These are phyloP conservation scores for Sylvia borin DNA, from an alignment of 2,797 vertebrate genomes.

Conservation along the genomic window DNA sequence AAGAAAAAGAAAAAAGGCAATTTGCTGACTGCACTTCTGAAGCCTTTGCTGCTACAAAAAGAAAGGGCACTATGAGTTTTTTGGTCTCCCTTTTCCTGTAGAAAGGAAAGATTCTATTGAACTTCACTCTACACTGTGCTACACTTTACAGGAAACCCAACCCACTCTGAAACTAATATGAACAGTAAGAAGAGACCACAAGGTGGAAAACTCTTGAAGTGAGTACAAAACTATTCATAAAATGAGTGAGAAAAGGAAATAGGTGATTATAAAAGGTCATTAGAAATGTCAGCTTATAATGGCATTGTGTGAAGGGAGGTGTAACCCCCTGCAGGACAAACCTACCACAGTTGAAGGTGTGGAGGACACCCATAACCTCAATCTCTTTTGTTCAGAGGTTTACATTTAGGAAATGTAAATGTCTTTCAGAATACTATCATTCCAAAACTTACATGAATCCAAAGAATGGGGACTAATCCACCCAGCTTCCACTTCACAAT, in stretches of 20 bases:
- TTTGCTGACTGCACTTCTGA: neutral
- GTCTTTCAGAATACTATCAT: constrained; percentile 10
- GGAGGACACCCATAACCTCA: constrained; percentile 36
- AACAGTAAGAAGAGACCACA: constrained; percentile 55
- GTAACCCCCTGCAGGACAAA: constrained; percentile 57
- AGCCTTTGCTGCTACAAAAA: neutral
- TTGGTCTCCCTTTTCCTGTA: constrained; percentile 39
- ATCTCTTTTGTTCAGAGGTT: constrained; percentile 23
- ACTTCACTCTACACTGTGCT: constrained; percentile 50
- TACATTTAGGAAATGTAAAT: constrained; percentile 47
- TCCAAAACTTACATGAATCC: neutral
- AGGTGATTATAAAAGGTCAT: constrained; percentile 66
- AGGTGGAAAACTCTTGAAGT: constrained; percentile 42
- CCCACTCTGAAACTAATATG: constrained; percentile 50
- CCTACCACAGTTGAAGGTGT: constrained; percentile 22
- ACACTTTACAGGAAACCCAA: constrained; percentile 57
- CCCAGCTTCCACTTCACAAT: neutral
- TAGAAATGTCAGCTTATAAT: constrained; percentile 69
- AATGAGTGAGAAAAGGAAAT: constrained; percentile 62
- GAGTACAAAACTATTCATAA: constrained; percentile 48
- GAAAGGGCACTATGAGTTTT: constrained; percentile 32
- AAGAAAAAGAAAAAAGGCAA: neutral
- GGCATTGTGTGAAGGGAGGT: constrained; percentile 47
- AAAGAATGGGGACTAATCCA: neutral
- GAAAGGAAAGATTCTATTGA: constrained; percentile 70